Base-by-base conservation (phyloP, 2,888 invertebrate species). In the Cataglyphis albicans region DNA sequence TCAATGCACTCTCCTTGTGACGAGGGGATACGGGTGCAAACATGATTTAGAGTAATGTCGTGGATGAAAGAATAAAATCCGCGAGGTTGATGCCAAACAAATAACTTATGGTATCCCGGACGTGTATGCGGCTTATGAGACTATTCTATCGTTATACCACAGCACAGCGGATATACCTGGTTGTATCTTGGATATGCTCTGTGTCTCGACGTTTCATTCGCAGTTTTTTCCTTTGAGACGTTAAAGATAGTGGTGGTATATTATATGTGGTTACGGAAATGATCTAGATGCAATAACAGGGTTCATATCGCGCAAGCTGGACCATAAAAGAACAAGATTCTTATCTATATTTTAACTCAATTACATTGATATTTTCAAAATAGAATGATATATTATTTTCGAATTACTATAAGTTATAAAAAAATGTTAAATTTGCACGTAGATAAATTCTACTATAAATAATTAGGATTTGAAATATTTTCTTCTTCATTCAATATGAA, bases 41-140 rank as follows among this genome's bases (percentile, higher is more conserved):
- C 91, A 91, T 90, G 92, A 93, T 92, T 91, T 91, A 84, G 89
- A 90, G 91, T 92, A 93, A 92, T 87, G 86, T 87, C 89, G 83
- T 76, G 87, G 81, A 67, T 73, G 83, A 85, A 84, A 86, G 88
- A 90, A 92, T 92, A 91, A 92, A 93, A 92, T 90, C 87, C 84
- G 63, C 85, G 82, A 87, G 59, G 44, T 65, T 83, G 88, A 89
- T 87, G 84, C 86, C 84, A 82, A 83, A 87, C 89, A 89, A 92
- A 92, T 91, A 92, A 89, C 89, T 88, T 88, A 89, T 85, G 87
- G 89, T 91, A 91, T 89, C 25, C 84, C 76, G 82, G 74, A 80
- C 78, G 83, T 61, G 83, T 63, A 72, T 41, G 82, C 64, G 70
- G 63, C 80, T 64, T 63, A 38, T n/a, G 15, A 52, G 48, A 59